These are phyloP conservation scores for Sebastes itinus DNA, from an alignment of 2,797 vertebrate species.

Conservation along the genomic window DNA sequence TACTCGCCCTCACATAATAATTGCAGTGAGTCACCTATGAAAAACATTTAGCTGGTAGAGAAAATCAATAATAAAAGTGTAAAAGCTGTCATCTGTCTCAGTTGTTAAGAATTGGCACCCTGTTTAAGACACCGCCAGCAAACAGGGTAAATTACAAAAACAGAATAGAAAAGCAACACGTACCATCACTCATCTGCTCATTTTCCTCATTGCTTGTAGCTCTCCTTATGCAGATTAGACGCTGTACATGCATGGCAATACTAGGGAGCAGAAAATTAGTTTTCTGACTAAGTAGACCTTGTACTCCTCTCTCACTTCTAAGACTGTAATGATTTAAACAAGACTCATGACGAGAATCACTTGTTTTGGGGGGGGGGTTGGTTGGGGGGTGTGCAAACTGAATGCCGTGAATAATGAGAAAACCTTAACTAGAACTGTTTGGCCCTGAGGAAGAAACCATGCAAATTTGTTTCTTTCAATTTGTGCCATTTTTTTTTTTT, in stretches of 20 bases:
- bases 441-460: constrained; percentile 39
- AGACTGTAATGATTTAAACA: constrained; percentile 41
- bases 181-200: not conserved
- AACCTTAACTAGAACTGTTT: constrained; percentile 49
- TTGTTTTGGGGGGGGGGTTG: not conserved
- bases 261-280: constrained; percentile 10
- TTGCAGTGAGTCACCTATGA: not conserved
- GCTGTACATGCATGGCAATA: constrained; percentile 24
- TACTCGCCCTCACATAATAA: not conserved
- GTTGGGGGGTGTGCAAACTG: not conserved
- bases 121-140: not conserved
- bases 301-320: constrained; percentile 1
- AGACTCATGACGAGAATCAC: constrained; percentile 39
- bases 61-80: constrained; percentile 4
- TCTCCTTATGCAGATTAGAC: constrained; percentile 28
- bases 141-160: constrained; percentile 11
- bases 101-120: not conserved
- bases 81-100: not conserved
- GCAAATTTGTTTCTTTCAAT: constrained; percentile 45
- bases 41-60: not conserved
- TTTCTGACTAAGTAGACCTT: constrained; percentile 31
- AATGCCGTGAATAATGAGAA: constrained; percentile 48
- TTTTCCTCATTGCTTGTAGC: constrained; percentile 17
- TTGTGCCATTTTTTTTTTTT: constrained; percentile 19
- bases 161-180: constrained; percentile 8